Evolutionary conservation across 1,140 invertebrate species (phyloP), one percentile per base, ranked within the genome.

Genomic region (Pogonus chalceus): DNA sequence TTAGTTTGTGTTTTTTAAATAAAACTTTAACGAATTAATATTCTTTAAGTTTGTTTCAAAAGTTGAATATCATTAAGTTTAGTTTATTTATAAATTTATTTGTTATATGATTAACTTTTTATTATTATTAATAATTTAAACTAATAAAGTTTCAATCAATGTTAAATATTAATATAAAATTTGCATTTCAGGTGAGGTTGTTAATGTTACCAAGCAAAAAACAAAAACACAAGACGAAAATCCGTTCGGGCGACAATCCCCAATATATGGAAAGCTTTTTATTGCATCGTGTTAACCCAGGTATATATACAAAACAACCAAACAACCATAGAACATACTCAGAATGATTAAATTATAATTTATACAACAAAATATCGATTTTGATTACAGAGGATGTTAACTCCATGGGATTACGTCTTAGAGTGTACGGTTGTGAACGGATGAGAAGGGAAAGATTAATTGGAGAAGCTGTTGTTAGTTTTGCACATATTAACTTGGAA

Each of bases 181-280:
- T 51, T 16, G 18, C 20, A 14, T n/a, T 23, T 20, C 69, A 90
- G 82, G 88, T 96, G 21, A 79, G 91, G 31, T 73, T 95, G 53
- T 79, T 95, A 23, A 73, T 96, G 58, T 70, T 95, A 51, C 93
- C 92, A 0, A 84, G 87, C 58, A 93, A 93, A 63, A 94, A 93
- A 68, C 90, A 94, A 65, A 90, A 92, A 61, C 88, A 89, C 67
- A 96, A 95, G 71, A 95, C 91, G 2, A 89, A 92, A 70, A 87
- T 93, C 20, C 81, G 90, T 52, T 82, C 86, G 55, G 90, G 90
- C 1, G 85, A 90, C 61, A 90, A 87, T 65, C 91, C 92, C 1
- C 85, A 91, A 63, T 95, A 90, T 64, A 87, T 93, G 80, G 92
- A 96, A 67, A 92, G 87, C 61, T 94, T 96, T 69, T 76, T 92